Percentiles rank a stretch among this genome's conserved stretches.
Evolutionary conservation across 2,888 invertebrate species (phyloP).

Genomic region (Cantharis rustica): DNA sequence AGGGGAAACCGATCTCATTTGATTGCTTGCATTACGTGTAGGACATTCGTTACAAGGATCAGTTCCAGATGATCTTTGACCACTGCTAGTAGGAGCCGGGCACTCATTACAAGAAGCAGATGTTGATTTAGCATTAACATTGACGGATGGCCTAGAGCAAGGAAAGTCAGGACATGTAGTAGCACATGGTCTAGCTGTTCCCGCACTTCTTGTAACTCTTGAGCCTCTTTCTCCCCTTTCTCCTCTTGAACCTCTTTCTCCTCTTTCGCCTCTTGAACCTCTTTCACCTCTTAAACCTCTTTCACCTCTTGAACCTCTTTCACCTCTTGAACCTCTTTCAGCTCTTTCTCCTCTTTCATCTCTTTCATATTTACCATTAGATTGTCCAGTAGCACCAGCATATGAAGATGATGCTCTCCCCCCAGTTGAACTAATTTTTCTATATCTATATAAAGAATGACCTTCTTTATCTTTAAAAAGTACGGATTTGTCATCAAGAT

Average conservation of each 20-base stretch:
- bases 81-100: background rate
- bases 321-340: background rate
- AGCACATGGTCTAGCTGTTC: conserved; percentile 6
- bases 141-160: conserved; percentile 55
- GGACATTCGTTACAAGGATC: background rate
- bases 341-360: conserved; percentile 5
- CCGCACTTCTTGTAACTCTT: background rate
- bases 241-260: background rate
- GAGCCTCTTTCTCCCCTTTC: background rate
- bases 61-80: background rate
- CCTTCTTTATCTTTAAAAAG: conserved; percentile 56
- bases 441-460: conserved; percentile 53
- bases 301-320: background rate
- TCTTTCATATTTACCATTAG: too few relatives aligned
- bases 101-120: background rate
- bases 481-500: conserved; percentile 54
- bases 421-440: conserved; percentile 42
- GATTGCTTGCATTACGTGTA: background rate
- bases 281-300: background rate
- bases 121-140: background rate
- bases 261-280: background rate
- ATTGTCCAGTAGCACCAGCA: background rate
- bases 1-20: conserved; percentile 30
- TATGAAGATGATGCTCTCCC: background rate
- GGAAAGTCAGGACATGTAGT: conserved; percentile 15